A percentile compares a stretch with the other conserved stretches of the same genome.
phyloP scores from a whole-genome alignment of 2,113 vertebrate species.

The Corythornis vintsioides region DNA sequence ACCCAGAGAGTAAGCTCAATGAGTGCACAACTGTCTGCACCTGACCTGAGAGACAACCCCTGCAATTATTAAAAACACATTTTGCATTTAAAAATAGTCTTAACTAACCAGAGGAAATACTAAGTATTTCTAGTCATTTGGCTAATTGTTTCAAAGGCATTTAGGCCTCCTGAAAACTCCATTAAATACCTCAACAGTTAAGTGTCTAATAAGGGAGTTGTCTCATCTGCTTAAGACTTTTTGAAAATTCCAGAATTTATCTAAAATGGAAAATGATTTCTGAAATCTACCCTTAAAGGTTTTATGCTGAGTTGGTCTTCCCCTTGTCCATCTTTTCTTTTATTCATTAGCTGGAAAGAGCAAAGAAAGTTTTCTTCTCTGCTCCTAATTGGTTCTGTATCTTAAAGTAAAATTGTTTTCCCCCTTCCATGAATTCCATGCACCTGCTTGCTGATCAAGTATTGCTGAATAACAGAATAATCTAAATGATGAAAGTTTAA shows the following conservation, averaged over 20 bases:
- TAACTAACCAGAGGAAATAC: background rate
- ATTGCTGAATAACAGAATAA: background rate
- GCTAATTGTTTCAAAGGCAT: constrained; percentile 16
- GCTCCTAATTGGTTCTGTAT: background rate
- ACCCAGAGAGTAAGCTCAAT: background rate
- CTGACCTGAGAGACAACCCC: background rate
- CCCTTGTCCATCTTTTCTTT: background rate
- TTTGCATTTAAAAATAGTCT: constrained; percentile 1
- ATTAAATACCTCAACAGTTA: background rate
- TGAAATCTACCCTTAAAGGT: background rate
- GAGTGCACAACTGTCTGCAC: background rate
- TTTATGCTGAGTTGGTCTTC: background rate
- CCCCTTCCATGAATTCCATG: background rate
- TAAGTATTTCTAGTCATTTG: constrained; percentile 17
- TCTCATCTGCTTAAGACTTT: background rate
- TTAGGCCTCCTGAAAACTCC: background rate
- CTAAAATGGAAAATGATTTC: background rate
- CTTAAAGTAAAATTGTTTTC: background rate
- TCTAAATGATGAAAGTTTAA: background rate
- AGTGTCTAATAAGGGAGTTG: background rate
- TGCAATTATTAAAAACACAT: background rate
- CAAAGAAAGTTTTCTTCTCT: background rate
- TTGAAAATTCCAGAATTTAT: background rate
- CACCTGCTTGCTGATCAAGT: background rate
- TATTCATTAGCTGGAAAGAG: background rate